These are phyloP conservation scores for Pangasius djambal DNA, from an alignment of 2,797 vertebrate genomes.

Conservation along the genomic window DNA sequence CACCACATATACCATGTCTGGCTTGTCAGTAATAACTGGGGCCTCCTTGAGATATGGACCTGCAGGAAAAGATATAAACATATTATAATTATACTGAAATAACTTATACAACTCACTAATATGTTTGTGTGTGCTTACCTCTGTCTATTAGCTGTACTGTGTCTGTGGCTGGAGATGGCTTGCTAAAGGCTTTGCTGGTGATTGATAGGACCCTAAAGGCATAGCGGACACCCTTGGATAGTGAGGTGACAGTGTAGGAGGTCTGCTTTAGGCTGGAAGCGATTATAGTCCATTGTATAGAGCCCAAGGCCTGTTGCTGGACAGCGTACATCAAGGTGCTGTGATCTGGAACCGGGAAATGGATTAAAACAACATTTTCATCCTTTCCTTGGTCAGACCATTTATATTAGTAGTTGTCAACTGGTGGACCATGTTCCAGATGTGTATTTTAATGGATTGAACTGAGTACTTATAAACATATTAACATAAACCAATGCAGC, in stretches of 20 bases:
- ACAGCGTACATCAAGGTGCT: slow-evolving; percentile 87
- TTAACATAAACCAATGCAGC: not conserved
- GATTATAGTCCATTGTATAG: slow-evolving; percentile 91
- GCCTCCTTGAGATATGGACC: slow-evolving; percentile 88
- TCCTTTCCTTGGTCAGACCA: not conserved
- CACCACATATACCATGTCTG: slow-evolving; percentile 88
- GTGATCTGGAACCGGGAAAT: slow-evolving; percentile 76
- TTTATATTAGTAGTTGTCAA: not conserved
- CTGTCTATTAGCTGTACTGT: slow-evolving; percentile 85
- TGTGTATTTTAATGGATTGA: not conserved
- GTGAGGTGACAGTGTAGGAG: slow-evolving; percentile 77
- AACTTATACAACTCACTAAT: not conserved
- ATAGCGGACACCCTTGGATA: slow-evolving; percentile 88
- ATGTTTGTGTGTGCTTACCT: slow-evolving; percentile 69
- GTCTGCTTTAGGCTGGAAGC: slow-evolving; percentile 83
- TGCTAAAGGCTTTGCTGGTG: slow-evolving; percentile 92
- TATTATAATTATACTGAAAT: slow-evolving; percentile 4
- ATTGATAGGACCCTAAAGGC: slow-evolving; percentile 90
- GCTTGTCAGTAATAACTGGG: slow-evolving; percentile 88
- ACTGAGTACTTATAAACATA: not conserved
- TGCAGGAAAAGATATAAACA: slow-evolving; percentile 61
- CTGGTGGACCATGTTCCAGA: not conserved
- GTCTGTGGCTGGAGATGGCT: slow-evolving; percentile 86
- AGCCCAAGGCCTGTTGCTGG: slow-evolving; percentile 93
- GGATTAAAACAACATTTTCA: slow-evolving; percentile 23